Percentiles rank a stretch among this genome's conserved stretches.
Conservation (phyloP, 2,888 invertebrate species). For the Agriopis leucophaearia region DNA sequence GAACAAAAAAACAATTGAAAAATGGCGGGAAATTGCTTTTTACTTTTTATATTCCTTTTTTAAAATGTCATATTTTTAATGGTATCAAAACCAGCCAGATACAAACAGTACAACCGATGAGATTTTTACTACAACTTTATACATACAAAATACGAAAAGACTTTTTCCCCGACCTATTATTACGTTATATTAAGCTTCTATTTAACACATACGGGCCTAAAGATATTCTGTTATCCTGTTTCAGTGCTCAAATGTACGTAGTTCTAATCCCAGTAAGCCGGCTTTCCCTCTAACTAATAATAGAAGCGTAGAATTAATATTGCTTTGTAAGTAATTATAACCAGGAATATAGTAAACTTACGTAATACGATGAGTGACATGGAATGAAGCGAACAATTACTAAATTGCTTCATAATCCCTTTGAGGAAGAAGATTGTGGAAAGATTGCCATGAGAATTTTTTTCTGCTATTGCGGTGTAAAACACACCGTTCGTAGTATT, state of each 20-base stretch:
- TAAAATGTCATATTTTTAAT: too few relatives aligned
- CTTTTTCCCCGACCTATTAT: too few relatives aligned
- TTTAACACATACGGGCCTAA: background rate
- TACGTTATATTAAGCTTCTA: too few relatives aligned
- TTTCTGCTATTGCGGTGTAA: background rate
- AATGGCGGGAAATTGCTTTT: too few relatives aligned
- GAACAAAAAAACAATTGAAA: too few relatives aligned
- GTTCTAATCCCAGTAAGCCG: constrained; percentile 18
- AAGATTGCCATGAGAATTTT: too few relatives aligned
- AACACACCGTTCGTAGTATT: too few relatives aligned
- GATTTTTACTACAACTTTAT: too few relatives aligned
- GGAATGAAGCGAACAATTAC: constrained; percentile 15
- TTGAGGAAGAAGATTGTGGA: background rate
- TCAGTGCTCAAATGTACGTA: background rate
- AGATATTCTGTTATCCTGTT: background rate
- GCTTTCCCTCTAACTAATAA: constrained; percentile 27
- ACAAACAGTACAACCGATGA: too few relatives aligned
- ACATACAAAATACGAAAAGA: too few relatives aligned
- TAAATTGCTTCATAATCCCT: constrained; percentile 16
- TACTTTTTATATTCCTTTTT: too few relatives aligned
- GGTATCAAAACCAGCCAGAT: too few relatives aligned
- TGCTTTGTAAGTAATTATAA: constrained; percentile 20
- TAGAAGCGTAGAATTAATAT: constrained; percentile 20
- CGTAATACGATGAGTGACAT: constrained; percentile 7
- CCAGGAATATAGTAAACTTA: constrained; percentile 7